Conservation (phyloP, 2,113 vertebrate species). For the Athene cunicularia region DNA sequence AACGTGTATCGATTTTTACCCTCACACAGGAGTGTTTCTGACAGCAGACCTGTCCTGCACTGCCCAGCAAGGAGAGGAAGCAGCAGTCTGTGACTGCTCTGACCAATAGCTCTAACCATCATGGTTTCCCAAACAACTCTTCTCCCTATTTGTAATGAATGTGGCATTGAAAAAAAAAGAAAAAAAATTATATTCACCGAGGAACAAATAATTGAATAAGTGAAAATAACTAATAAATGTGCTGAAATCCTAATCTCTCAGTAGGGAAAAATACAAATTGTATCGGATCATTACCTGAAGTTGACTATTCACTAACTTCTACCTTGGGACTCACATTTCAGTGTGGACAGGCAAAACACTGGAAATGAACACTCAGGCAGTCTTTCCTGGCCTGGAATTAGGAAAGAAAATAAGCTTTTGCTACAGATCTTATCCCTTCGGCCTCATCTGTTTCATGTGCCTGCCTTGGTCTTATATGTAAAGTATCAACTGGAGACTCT, state of each 20-base stretch:
- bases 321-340: not conserved
- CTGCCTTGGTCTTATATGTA: not conserved
- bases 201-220: not conserved
- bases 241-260: not conserved
- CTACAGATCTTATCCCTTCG: not conserved
- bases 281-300: not conserved
- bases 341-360: not conserved
- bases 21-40: not conserved
- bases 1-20: not conserved
- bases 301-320: not conserved
- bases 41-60: not conserved
- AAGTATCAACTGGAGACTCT: not conserved
- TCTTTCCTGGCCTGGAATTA: not conserved
- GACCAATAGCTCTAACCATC: not conserved
- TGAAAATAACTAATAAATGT: not conserved
- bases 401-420: not conserved
- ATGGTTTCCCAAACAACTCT: not conserved
- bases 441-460: not conserved
- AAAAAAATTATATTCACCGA: not conserved
- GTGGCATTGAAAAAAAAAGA: not conserved
- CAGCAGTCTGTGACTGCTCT: not conserved
- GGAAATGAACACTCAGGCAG: not conserved
- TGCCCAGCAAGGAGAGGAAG: not conserved
- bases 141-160: not conserved
- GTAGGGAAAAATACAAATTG: not conserved